Base-by-base conservation (phyloP, 2,797 vertebrate genomes). In the Pseudochromis fuscus region DNA sequence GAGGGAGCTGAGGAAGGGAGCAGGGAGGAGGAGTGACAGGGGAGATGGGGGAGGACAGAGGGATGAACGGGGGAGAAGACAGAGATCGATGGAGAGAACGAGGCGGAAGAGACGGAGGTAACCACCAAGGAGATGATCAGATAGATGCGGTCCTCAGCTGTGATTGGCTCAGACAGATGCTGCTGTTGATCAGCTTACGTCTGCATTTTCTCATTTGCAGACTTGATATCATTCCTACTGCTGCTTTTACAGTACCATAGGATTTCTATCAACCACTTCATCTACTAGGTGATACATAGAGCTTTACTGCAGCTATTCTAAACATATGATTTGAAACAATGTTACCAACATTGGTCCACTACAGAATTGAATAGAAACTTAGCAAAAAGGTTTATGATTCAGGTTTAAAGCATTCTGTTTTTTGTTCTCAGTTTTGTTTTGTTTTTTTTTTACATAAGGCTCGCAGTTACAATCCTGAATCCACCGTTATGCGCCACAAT, bases 41-140 rank as follows among this genome's bases (percentile, higher is more conserved):
- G 27, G 81, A 65, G 53, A 69, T 31, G 68, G 44, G 40, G 67
- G 73, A 69, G 37, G 67, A 51, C 42, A 59, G 46, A 0, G 37
- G 56, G 25, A 77, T 46, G 52, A 66, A 71, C 40, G 65, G 33
- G 38, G 19, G 28, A 59, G 12, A 57, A 30, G 44, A 27, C 38
- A 60, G 61, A 72, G 57, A 84, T 73, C 44, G 30, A 82, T 72
- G 15, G 33, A 80, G 72, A 8, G 60, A 77, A 3, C 3, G 4
- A 77, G 58, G 60, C 25, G 48, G 51, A 28, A 7, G 15, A 77
- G 60, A 52, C 3, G 0, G 27, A 50, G 31, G 52, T 11, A 77
- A 15, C 57, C 72, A 62, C 66, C 0, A 5, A 74, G 75, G 76
- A 78, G 44, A 65, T 4, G 42, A 77, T 68, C 10, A 19, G 62